Evolutionary conservation across 1,140 invertebrate genomes (phyloP).

Genomic region (Hypsibius dujardini): DNA sequence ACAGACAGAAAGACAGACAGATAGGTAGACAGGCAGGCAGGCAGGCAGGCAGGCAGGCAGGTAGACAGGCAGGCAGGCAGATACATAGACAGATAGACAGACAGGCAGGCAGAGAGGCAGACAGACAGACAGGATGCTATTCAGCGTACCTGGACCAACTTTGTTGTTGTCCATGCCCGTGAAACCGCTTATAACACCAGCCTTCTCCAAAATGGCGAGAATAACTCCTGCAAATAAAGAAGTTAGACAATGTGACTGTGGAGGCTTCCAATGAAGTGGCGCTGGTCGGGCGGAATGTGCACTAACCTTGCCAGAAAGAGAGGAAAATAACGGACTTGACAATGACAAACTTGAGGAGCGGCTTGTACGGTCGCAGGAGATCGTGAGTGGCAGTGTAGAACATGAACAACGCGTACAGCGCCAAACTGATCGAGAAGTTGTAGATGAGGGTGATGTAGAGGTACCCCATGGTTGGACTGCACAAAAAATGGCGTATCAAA

Average conservation of each 20-base stretch:
- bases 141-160: conserved; percentile 53
- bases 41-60: too few species aligned
- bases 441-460: conserved; percentile 96
- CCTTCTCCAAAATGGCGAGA: conserved; percentile 61
- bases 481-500: conserved; percentile 21
- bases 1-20: too few species aligned
- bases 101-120: too few species aligned
- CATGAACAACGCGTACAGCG: conserved; percentile 87
- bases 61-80: too few species aligned
- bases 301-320: conserved; percentile 56
- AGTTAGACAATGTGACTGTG: too few species aligned
- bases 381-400: conserved; percentile 96
- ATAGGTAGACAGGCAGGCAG: too few species aligned
- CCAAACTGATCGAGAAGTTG: conserved; percentile 89
- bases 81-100: too few species aligned
- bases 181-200: conserved; percentile 51
- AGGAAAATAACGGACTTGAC: conserved; percentile 98
- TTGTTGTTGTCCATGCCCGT: conserved; percentile 37
- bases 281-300: too few species aligned
- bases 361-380: conserved; percentile 85
- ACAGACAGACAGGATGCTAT: too few species aligned
- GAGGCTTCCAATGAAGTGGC: too few species aligned
- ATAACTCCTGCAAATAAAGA: too few species aligned
- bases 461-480: conserved; percentile 70
- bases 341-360: conserved; percentile 94